phyloP scores from a whole-genome alignment of 1,140 invertebrate species.

The Patella vulgata region DNA sequence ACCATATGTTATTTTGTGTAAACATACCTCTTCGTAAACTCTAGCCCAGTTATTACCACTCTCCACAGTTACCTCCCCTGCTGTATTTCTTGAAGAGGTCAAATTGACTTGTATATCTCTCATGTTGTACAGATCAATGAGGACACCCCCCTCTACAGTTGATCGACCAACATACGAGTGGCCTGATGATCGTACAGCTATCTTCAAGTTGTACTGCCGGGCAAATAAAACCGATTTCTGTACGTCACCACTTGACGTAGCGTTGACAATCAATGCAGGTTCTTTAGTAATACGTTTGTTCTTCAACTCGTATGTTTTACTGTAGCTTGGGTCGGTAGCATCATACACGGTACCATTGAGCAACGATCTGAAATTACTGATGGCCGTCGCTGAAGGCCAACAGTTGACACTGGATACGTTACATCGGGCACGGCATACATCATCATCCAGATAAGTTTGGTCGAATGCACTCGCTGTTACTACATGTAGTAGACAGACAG shows the following conservation, averaged over 20 bases:
- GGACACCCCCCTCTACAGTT: slow-evolving; percentile 31
- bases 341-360: no score
- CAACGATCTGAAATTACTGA: no score
- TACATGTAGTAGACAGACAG: no score
- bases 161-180: slow-evolving; percentile 41
- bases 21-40: slow-evolving; percentile 32
- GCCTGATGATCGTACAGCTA: slow-evolving; percentile 40
- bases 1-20: no score
- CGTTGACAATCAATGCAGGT: neutral
- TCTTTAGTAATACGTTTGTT: slow-evolving; percentile 9
- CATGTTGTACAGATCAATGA: slow-evolving; percentile 34
- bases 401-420: no score
- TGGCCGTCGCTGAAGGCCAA: no score
- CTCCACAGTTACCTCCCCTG: slow-evolving; percentile 33
- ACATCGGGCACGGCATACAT: no score
- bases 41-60: slow-evolving; percentile 33
- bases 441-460: no score
- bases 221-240: slow-evolving; percentile 35
- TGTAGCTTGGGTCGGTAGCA: no score
- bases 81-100: slow-evolving; percentile 10
- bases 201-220: slow-evolving; percentile 26
- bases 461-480: no score
- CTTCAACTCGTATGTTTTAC: neutral
- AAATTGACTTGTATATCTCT: slow-evolving; percentile 31
- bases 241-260: slow-evolving; percentile 18